These are phyloP conservation scores for Eupithecia centaureata DNA, from an alignment of 2,888 invertebrate genomes.

Conservation along the genomic window DNA sequence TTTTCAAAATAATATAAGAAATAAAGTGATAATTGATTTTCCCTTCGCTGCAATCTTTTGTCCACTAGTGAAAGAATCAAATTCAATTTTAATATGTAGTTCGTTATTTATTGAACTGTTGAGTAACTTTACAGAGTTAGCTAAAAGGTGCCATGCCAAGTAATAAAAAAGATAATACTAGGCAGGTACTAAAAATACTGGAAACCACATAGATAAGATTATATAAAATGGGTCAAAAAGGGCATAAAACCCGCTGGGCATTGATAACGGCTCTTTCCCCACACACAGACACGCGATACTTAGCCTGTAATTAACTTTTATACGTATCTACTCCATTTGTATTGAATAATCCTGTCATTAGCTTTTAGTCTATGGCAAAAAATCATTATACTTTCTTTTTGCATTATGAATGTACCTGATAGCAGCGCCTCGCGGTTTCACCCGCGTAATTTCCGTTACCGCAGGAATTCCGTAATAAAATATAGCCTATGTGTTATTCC, in stretches of 20 bases:
- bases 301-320: not conserved
- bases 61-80: too few relatives aligned
- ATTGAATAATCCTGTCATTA: not conserved
- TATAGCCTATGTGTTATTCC: too few relatives aligned
- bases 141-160: not conserved
- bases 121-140: not conserved
- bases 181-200: not conserved
- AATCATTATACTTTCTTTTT: not conserved
- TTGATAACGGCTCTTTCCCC: not conserved
- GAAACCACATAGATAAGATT: not conserved
- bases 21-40: too few relatives aligned
- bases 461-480: too few relatives aligned
- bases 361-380: not conserved
- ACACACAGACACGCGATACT: not conserved
- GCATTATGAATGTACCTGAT: too few relatives aligned
- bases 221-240: slow-evolving; percentile 7
- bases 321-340: not conserved
- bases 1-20: too few relatives aligned
- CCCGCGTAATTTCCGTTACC: too few relatives aligned
- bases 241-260: not conserved
- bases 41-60: too few relatives aligned
- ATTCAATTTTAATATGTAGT: too few relatives aligned
- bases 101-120: too few relatives aligned
- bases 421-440: too few relatives aligned
- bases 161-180: not conserved